Base-by-base conservation (phyloP, 2,797 vertebrate species). In the Tapirus indicus region DNA sequence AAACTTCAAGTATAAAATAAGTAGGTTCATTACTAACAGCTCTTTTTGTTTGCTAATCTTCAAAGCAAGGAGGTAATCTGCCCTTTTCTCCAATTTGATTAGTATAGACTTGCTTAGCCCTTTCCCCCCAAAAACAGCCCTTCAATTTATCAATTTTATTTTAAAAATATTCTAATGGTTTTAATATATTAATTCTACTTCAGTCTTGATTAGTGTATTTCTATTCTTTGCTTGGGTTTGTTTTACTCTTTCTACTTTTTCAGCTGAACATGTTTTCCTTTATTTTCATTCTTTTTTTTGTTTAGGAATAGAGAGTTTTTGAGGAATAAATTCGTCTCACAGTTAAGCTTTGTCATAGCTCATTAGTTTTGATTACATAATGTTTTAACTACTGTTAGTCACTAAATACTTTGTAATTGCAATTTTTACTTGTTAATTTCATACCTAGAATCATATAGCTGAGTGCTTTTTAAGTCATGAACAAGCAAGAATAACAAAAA, bases 341-440 rank as follows among this genome's bases (percentile, higher is more conserved):
- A 69, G 16, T 86, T 86, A 89, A 77, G 16, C 83, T 91, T 93
- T 87, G 38, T 69, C 35, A 41, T 69, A 75, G 60, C 2, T 86
- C 41, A 77, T 82, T 96, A 92, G n/a, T 85, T 93, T 80, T 72
- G 27, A 72, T 89, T 82, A n/a, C n/a, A 93, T 79, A 84, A 80
- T 88, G 12, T 29, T 77, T 62, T 95, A 77, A 95, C 52, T 75
- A 58, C 21, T 66, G 66, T 94, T 93, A 88, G 78, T 96, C n/a
- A 84, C 44, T 91, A 88, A 97, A 54, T 83, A 80, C 14, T 60
- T 78, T 78, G 13, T 91, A 77, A 93, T 69, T 71, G 13, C 17
- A 82, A 6, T 60, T 92, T 95, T 95, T 44, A 87, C 80, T 47
- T 84, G 49, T 89, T 92, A 83, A 60, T 69, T 78, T 91, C 52